Evolutionary conservation across 2,888 invertebrate genomes (phyloP).

Genomic region (Clistopyga incitator): DNA sequence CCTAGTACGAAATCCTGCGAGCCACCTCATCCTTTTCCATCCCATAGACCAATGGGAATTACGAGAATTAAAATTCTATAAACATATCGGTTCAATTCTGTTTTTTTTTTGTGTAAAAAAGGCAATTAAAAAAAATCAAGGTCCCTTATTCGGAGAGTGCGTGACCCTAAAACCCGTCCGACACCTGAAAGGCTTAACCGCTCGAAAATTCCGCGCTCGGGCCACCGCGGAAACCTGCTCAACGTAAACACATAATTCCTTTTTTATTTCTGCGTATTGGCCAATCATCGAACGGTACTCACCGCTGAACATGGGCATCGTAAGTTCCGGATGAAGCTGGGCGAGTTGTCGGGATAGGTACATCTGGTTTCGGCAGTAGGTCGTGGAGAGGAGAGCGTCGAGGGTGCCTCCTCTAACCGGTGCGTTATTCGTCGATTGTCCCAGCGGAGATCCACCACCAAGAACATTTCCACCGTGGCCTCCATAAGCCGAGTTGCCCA

Average conservation of each 20-base stretch:
- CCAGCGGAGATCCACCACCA: constrained; percentile 63
- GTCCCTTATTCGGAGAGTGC: too few relatives aligned
- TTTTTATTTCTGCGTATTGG: neutral
- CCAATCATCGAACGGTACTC: constrained; percentile 73
- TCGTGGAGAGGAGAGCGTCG: constrained; percentile 93
- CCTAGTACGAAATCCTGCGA: too few relatives aligned
- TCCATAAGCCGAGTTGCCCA: constrained; percentile 71
- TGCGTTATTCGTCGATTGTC: constrained; percentile 68
- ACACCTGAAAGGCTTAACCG: neutral
- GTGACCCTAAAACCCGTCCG: too few relatives aligned
- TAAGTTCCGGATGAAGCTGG: constrained; percentile 97
- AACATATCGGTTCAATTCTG: too few relatives aligned
- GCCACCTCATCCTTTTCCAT: too few relatives aligned
- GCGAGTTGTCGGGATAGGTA: constrained; percentile 97
- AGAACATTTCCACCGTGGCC: constrained; percentile 38
- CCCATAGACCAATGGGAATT: too few relatives aligned
- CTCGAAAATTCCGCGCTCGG: neutral
- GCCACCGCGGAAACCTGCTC: neutral
- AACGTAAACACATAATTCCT: too few relatives aligned
- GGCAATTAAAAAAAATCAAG: too few relatives aligned
- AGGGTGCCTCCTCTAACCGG: constrained; percentile 88
- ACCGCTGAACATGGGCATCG: constrained; percentile 99
- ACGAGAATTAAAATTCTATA: too few relatives aligned
- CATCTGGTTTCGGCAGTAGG: constrained; percentile 96
- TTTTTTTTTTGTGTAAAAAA: too few relatives aligned